phyloP scores from a whole-genome alignment of 2,888 invertebrate genomes.

The Oscheius sp. region DNA sequence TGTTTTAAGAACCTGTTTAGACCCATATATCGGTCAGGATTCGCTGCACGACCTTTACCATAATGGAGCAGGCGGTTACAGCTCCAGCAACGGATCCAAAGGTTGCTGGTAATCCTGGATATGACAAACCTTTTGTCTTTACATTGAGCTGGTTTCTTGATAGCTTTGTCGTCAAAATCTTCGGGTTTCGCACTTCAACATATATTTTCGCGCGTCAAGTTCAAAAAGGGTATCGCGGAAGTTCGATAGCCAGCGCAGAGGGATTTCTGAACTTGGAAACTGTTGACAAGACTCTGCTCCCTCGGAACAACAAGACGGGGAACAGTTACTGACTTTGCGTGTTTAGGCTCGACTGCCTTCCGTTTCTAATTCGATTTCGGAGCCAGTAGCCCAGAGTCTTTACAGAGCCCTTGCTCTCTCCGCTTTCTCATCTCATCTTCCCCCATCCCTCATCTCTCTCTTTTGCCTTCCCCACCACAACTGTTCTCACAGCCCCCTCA shows the following conservation, averaged over 20 bases:
- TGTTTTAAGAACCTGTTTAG: too few relatives aligned
- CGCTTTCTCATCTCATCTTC: conserved; percentile 14
- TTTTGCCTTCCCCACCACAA: not conserved
- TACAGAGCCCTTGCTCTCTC: conserved; percentile 12
- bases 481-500: too few relatives aligned
- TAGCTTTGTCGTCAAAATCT: too few relatives aligned
- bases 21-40: too few relatives aligned
- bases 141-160: too few relatives aligned
- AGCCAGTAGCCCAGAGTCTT: not conserved
- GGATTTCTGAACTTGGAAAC: not conserved
- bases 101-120: too few relatives aligned
- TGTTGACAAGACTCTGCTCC: not conserved
- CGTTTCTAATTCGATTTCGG: conserved; percentile 35
- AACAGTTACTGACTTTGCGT: conserved; percentile 10
- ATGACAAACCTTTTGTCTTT: too few relatives aligned
- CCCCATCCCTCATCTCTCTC: conserved; percentile 19
- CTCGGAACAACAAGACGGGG: not conserved
- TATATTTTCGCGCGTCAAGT: not conserved
- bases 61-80: too few relatives aligned
- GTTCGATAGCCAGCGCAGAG: too few relatives aligned
- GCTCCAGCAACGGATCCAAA: too few relatives aligned
- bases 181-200: not conserved
- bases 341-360: conserved; percentile 13
- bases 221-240: too few relatives aligned
- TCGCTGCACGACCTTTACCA: too few relatives aligned